Percentiles rank a stretch among this genome's conserved stretches.
These are phyloP conservation scores for Stomatorhinus walkeri DNA, from an alignment of 2,797 vertebrate species.

Conservation along the genomic window DNA sequence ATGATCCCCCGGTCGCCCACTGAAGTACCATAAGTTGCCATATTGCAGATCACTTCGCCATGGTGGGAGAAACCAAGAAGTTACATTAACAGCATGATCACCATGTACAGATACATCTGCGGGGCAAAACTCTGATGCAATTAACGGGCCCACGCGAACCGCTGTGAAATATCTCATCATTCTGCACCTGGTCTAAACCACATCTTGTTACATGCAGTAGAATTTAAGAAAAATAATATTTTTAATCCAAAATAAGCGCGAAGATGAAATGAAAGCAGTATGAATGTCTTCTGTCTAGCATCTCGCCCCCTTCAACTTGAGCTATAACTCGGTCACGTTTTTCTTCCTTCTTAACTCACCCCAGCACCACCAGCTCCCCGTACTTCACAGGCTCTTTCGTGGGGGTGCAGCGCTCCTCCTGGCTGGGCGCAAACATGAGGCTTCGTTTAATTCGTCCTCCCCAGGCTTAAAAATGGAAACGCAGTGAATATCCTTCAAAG, in stretches of 20 bases:
- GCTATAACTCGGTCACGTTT: neutral
- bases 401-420: constrained; percentile 84
- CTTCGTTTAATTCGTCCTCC: constrained; percentile 47
- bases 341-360: constrained; percentile 65
- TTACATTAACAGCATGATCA: neutral
- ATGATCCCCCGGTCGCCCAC: neutral
- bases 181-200: neutral
- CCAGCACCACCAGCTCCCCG: constrained; percentile 89
- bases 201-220: neutral
- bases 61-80: neutral
- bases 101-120: neutral
- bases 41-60: neutral
- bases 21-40: constrained; percentile 11
- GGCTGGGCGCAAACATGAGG: constrained; percentile 86
- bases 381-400: constrained; percentile 90
- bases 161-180: neutral
- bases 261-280: neutral
- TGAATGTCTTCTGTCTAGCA: neutral
- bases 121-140: neutral
- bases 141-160: neutral
- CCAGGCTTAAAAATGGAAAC: constrained; percentile 29
- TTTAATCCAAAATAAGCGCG: neutral
- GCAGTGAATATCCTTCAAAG: constrained; percentile 43
- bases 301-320: neutral
- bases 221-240: neutral